Evolutionary conservation across 1,140 invertebrate genomes (phyloP).

Genomic region (Samia ricini): DNA sequence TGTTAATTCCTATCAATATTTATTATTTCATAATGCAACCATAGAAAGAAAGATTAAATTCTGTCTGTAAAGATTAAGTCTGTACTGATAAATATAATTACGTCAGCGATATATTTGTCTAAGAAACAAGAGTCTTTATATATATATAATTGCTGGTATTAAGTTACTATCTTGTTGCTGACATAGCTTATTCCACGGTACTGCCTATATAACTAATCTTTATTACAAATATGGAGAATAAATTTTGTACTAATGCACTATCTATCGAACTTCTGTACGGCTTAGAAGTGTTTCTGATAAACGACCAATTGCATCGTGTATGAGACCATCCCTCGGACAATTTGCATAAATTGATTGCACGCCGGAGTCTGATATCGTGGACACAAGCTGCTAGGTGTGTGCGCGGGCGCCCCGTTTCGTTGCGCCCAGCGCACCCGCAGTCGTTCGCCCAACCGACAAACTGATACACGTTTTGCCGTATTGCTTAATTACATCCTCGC

Average conservation of each 20-base stretch:
- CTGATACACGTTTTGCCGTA: constrained; percentile 64
- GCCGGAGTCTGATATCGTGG: constrained; percentile 37
- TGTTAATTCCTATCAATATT: no score
- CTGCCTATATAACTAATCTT: neutral
- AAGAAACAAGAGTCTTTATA: no score
- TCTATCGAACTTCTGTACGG: neutral
- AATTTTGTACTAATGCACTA: neutral
- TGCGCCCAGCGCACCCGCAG: constrained; percentile 42
- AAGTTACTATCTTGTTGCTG: constrained; percentile 16
- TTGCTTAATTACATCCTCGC: constrained; percentile 64
- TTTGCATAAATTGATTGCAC: constrained; percentile 74
- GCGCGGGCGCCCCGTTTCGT: constrained; percentile 32
- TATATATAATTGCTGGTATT: neutral
- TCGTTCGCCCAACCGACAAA: constrained; percentile 65
- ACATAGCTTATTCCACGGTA: constrained; percentile 14
- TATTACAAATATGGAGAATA: neutral
- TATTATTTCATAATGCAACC: no score
- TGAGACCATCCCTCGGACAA: constrained; percentile 50
- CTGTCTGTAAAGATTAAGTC: no score
- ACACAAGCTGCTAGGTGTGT: constrained; percentile 43
- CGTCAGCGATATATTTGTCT: no score
- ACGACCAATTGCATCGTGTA: constrained; percentile 41
- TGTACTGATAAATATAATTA: no score
- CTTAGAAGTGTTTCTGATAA: constrained; percentile 26
- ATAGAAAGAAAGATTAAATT: no score